Evolutionary conservation across 2,113 vertebrate species (phyloP), one percentile per base, ranked within the genome.

Genomic region (Laticauda laticaudata): DNA sequence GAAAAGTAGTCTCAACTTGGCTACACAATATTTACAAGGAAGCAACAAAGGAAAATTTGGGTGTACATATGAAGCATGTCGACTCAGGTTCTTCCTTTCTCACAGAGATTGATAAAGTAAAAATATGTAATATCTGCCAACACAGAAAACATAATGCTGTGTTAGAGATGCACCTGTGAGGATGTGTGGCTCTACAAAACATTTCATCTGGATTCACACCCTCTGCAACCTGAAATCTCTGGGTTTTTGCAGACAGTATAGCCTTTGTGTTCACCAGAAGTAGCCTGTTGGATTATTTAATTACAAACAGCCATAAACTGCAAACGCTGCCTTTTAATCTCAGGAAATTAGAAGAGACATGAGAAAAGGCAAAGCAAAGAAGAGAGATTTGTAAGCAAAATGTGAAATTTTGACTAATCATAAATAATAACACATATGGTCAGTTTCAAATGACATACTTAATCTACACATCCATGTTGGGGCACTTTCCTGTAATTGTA

Each of bases 331-430:
- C 86, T 94, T 95, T 96, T 95, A 93, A 93, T 96, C 93, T 95
- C 94, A 96, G 96, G 95, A 96, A 96, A 96, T 96, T 95, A 95
- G 92, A 96, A 95, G 95, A 95, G 96, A 95, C 94, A 85, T 0
- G 0, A 91, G 90, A 95, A 93, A 93, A 96, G 87, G 26, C 21
- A 91, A 96, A 92, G 93, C 93, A 96, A 95, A 91, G 93, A 93
- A 96, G 95, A 93, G 61, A 0, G 56, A 0, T 96, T 93, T 97
- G 94, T 94, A 20, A 95, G 85, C 88, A 95, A 95, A 95, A 94
- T 90, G 57, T 64, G 93, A 53, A 96, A 94, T 93, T 93, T 93
- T 93, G 43, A 94, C 15, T 89, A 43, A 45, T 96, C 95, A 95
- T 96, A 96, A 94, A 95, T 97, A 91, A 92, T 93, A 56, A 15